Conservation (phyloP, 1,140 invertebrate genomes). For the Bombus vancouverensis region DNA sequence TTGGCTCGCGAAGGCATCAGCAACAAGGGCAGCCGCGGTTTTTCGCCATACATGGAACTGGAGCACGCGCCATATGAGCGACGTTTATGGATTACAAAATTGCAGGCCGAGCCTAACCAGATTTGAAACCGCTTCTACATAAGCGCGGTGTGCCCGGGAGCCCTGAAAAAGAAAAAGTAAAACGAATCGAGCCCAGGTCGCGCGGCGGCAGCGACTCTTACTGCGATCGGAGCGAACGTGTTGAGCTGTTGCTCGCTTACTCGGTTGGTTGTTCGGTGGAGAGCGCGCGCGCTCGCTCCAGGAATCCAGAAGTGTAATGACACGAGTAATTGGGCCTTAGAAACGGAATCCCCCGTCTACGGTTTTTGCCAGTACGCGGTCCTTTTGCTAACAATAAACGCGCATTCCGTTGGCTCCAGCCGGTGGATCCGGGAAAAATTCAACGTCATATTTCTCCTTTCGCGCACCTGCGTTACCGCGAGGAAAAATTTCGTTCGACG, state of each 20-base stretch:
- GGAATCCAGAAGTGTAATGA: slow-evolving; percentile 70
- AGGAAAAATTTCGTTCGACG: slow-evolving; percentile 5
- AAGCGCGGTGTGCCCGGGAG: slow-evolving; percentile 51
- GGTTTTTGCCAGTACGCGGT: slow-evolving; percentile 56
- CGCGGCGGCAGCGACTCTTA: slow-evolving; percentile 39
- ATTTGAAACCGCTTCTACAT: slow-evolving; percentile 70
- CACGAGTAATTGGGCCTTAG: slow-evolving; percentile 71
- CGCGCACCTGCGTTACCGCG: slow-evolving; percentile 10
- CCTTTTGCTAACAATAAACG: slow-evolving; percentile 69
- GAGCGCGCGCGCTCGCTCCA: slow-evolving; percentile 28
- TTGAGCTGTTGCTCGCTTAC: not conserved
- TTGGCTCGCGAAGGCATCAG: slow-evolving; percentile 58
- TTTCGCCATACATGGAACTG: slow-evolving; percentile 79
- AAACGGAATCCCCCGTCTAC: slow-evolving; percentile 61
- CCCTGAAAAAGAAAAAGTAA: slow-evolving; percentile 39
- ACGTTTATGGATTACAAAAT: slow-evolving; percentile 77
- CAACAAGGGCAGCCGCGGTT: slow-evolving; percentile 75
- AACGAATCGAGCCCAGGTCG: slow-evolving; percentile 25
- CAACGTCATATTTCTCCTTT: slow-evolving; percentile 47
- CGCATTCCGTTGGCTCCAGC: slow-evolving; percentile 47
- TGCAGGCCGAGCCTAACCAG: slow-evolving; percentile 66
- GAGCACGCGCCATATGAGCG: slow-evolving; percentile 73
- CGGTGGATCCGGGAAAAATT: slow-evolving; percentile 35
- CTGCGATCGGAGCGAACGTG: not conserved
- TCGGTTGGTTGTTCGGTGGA: not conserved